Evolutionary conservation across 2,113 vertebrate species (phyloP), one percentile per base, ranked within the genome.

Genomic region (Ictalurus furcatus): DNA sequence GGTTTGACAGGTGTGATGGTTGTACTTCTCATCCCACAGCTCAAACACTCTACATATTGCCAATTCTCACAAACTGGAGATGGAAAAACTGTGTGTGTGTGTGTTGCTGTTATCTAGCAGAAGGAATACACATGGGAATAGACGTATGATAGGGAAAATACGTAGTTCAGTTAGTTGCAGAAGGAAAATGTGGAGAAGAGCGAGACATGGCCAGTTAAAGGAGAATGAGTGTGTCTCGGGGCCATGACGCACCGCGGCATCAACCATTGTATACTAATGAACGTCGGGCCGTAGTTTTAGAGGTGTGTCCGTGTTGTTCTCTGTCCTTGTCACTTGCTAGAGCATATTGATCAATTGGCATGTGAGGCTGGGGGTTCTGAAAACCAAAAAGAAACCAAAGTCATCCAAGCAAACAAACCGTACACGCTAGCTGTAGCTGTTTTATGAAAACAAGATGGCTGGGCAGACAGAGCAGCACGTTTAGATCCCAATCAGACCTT

Each of bases 391-490:
- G 11, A 23, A 81, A 6, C 21, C 30, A 0, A 23, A 25, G 40
- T 48, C 7, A 40, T 40, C 37, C 52, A 34, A 1, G 14, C 56
- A 58, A 37, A 2, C 12, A 11, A 23, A 37, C 56, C 5, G 1
- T 6, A 25, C n/a, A 34, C 48, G 21, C 30, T 14, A 13, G 11
- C 9, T 16, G 48, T 30, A 54, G 25, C 52, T 23, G 6, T 82
- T 21, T 11, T 82, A 59, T 19, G 4, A 83, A 83, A 13, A 82
- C 79, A 61, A 83, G 30, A 83, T 83, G 80, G 80, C 80, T 12
- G 80, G 61, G 19, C 19, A 37, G 56, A 61, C 30, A 37, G 17
- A 34, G 14, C 23, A 59, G 56, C 8, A 6, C 44, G 16, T 79
- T 79, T 28, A 54, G 6, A 79, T 79, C 52, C 12, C 80, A 83